A percentile compares a stretch with the other conserved stretches of the same genome.
Evolutionary conservation across 2,113 vertebrate species (phyloP).

Genomic region (Mixornis gularis): DNA sequence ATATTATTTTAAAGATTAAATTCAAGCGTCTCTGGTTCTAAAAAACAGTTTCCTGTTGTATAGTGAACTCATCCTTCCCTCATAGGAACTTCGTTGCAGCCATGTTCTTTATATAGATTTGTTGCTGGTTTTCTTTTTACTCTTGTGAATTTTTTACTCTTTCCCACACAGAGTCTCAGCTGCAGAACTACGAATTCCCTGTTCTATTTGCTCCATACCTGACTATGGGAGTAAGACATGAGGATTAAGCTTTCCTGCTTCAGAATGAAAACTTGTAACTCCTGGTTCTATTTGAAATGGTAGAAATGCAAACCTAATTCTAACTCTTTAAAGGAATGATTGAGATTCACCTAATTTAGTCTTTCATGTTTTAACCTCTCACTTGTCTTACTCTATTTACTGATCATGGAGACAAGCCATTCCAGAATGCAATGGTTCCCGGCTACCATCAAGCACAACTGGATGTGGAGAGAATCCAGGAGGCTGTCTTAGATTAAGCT

Average conservation of each 20-base stretch:
- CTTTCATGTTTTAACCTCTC: not conserved
- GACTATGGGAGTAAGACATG: not conserved
- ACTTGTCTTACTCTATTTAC: not conserved
- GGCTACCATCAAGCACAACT: accelerated
- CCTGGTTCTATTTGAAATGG: not conserved
- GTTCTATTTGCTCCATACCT: not conserved
- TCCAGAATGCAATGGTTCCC: not conserved
- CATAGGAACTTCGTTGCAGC: not conserved
- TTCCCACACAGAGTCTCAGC: not conserved
- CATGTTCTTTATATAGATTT: not conserved
- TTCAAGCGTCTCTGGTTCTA: not conserved
- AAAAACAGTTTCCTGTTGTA: not conserved
- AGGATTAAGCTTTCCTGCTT: not conserved
- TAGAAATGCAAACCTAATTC: not conserved
- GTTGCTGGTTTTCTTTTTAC: not conserved
- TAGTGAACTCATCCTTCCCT: not conserved
- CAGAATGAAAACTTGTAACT: not conserved
- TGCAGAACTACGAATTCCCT: not conserved
- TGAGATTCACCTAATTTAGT: not conserved
- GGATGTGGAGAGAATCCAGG: not conserved
- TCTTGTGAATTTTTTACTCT: not conserved
- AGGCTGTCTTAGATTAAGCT: not conserved
- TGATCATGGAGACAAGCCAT: not conserved
- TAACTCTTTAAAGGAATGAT: not conserved
- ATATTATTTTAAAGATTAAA: not conserved